Conservation (phyloP, 2,888 invertebrate species). For the Antheraea yamamai region DNA sequence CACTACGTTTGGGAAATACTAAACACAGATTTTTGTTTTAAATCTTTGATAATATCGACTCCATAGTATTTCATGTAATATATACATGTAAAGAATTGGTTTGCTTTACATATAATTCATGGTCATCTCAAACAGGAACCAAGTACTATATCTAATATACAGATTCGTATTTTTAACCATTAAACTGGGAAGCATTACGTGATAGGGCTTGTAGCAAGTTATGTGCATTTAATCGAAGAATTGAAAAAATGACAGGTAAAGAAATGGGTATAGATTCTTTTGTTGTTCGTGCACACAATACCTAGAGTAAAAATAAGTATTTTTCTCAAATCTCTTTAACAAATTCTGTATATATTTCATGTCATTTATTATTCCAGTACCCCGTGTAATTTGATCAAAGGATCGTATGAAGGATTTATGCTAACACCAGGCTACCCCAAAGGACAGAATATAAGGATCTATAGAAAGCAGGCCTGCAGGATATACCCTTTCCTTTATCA, state of each 20-base stretch:
- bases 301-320: background rate
- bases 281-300: background rate
- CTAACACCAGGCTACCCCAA: slow-evolving; percentile 84
- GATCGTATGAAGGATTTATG: slow-evolving; percentile 88
- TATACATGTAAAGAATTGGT: no score
- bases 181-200: no score
- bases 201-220: no score
- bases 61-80: no score
- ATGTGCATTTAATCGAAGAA: no score
- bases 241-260: background rate
- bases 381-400: slow-evolving; percentile 86
- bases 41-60: no score
- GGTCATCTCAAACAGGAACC: no score
- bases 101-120: no score
- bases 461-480: slow-evolving; percentile 91
- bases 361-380: slow-evolving; percentile 64
- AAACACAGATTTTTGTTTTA: background rate
- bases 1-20: background rate
- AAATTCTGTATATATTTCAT: background rate
- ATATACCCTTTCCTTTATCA: slow-evolving; percentile 76
- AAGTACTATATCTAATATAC: no score
- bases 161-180: no score
- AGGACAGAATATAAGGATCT: slow-evolving; percentile 82
- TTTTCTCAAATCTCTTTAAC: background rate
- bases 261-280: background rate